Evolutionary conservation across 2,797 vertebrate species (phyloP), one percentile per base, ranked within the genome.

Genomic region (Enteromius viviparus): DNA sequence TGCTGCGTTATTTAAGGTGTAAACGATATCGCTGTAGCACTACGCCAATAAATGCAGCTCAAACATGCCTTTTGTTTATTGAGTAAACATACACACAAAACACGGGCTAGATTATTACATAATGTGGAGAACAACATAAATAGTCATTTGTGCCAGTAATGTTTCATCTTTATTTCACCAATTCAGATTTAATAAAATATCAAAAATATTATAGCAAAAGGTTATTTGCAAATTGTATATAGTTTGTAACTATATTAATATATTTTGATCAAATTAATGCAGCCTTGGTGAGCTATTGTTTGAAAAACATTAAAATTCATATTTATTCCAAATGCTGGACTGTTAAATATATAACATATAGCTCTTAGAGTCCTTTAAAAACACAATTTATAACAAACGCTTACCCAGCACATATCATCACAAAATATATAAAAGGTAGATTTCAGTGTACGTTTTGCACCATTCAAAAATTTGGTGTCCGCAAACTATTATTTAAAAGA

Each of bases 61-160:
- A 78, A 78, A 66, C 29, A 53, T 23, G 64, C 3, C 14, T 19
- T 79, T 23, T 68, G 29, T 23, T 42, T 80, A 32, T 12, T 49
- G 11, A 51, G 34, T 34, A 32, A 21, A 19, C n/a, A 53, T 32
- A 3, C 17, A 29, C 1, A 60, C 76, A 49, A 32, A 26, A 42
- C 19, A 51, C 4, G 3, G 2, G 23, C 42, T 29, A 1, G 34
- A 23, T 37, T 75, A 58, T 40, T 14, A 6, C 19, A 37, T 29
- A 53, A 74, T 21, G 19, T 55, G 17, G 26, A 32, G 26, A 15
- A 32, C 17, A 34, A 74, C 26, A 12, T 32, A 21, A 34, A 34
- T n/a, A 11, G 9, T n/a, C 0, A 34, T 53, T 37, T 8, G 49
- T 49, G 45, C 23, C 49, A 53, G 14, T 53, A 53, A 74, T 49